Conservation (phyloP, 2,888 invertebrate species). For the Trichacis sp. region DNA sequence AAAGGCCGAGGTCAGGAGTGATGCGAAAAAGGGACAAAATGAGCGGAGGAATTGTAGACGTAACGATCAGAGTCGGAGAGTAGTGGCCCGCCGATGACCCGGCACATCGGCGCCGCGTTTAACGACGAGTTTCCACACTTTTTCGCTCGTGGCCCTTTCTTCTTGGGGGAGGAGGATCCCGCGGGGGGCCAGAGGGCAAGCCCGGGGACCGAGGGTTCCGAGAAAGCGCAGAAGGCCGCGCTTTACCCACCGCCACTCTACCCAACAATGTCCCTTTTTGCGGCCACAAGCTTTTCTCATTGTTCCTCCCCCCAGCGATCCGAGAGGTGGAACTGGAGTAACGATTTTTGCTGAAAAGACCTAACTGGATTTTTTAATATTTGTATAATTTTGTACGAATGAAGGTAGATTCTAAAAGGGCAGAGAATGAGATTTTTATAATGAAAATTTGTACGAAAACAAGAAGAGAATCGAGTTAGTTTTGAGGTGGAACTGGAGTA, state of each 20-base stretch:
- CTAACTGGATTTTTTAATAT: too few relatives aligned
- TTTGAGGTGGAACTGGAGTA: too few relatives aligned
- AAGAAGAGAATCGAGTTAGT: too few relatives aligned
- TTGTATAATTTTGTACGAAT: too few relatives aligned
- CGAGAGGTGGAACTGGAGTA: too few relatives aligned
- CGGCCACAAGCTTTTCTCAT: constrained; percentile 26
- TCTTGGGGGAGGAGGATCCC: not conserved
- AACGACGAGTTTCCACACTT: constrained; percentile 46
- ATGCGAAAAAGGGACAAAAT: constrained; percentile 19
- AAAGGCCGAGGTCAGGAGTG: constrained; percentile 44
- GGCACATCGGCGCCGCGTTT: constrained; percentile 43
- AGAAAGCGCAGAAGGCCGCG: constrained; percentile 49
- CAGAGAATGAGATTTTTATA: too few relatives aligned
- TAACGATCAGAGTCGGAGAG: constrained; percentile 30
- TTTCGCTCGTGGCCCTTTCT: constrained; percentile 18
- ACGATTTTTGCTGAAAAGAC: too few relatives aligned
- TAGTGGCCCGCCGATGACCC: constrained; percentile 32
- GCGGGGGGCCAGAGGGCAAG: constrained; percentile 8
- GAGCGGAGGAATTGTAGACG: constrained; percentile 11
- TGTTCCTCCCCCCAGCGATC: constrained; percentile 25
- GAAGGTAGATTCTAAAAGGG: too few relatives aligned
- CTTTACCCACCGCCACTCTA: constrained; percentile 5
- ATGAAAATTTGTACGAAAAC: too few relatives aligned
- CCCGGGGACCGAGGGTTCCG: constrained; percentile 33
- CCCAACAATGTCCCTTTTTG: not conserved